A percentile compares a stretch with the other conserved stretches of the same genome.
These are phyloP conservation scores for Glomeris maerens DNA, from an alignment of 1,140 invertebrate species.

Conservation along the genomic window DNA sequence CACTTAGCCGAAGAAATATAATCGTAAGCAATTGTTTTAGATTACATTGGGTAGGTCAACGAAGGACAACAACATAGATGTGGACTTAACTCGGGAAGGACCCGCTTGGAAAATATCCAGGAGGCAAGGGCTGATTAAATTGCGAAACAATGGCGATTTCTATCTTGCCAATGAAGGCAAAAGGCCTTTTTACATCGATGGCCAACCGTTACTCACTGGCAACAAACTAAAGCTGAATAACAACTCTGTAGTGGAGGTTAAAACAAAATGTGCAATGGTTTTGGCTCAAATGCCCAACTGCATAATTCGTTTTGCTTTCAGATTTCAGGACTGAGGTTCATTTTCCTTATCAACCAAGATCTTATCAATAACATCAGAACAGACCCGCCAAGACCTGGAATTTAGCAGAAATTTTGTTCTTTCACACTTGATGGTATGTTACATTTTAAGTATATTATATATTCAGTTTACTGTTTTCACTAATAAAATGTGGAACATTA, in stretches of 20 bases:
- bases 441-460: too few relatives aligned
- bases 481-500: too few relatives aligned
- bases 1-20: conserved; percentile 14
- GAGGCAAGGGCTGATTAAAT: conserved; percentile 72
- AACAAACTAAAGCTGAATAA: conserved; percentile 77
- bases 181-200: conserved; percentile 83
- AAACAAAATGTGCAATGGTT: not conserved
- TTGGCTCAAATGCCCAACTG: not conserved
- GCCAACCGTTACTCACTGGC: conserved; percentile 66
- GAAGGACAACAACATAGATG: conserved; percentile 78
- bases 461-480: too few relatives aligned
- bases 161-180: conserved; percentile 91
- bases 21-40: conserved; percentile 29
- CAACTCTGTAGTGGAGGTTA: conserved; percentile 86
- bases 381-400: conserved; percentile 49
- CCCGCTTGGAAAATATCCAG: conserved; percentile 59
- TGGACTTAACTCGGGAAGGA: conserved; percentile 85
- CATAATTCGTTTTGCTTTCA: conserved; percentile 30
- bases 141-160: conserved; percentile 85
- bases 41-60: conserved; percentile 83
- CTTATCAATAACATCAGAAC: conserved; percentile 68
- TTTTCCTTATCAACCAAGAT: conserved; percentile 86
- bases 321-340: conserved; percentile 77
- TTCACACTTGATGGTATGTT: too few relatives aligned
- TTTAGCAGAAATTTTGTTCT: too few relatives aligned